Conservation (phyloP, 2,113 vertebrate species). For the Petromus typicus region DNA sequence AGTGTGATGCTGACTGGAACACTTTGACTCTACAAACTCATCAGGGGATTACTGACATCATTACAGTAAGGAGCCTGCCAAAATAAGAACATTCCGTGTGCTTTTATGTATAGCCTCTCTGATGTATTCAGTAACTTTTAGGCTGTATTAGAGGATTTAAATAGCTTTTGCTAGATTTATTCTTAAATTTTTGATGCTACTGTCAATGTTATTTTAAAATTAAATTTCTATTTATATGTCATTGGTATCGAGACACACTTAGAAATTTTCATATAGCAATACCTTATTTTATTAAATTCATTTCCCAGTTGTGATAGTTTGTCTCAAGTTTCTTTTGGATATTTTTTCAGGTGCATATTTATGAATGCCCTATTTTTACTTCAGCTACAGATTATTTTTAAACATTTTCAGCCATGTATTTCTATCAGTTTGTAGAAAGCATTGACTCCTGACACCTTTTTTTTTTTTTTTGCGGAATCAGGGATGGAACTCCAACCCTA, state of each 20-base stretch:
- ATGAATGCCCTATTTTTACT: conserved; percentile 36
- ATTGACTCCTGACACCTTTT: not conserved
- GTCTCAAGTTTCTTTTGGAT: not conserved
- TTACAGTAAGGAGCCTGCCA: not conserved
- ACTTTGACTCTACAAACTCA: not conserved
- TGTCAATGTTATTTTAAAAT: conserved; percentile 34
- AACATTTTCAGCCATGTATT: not conserved
- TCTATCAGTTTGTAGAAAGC: not conserved
- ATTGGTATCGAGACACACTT: not conserved
- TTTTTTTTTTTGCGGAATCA: too few relatives aligned
- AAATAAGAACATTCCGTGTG: not conserved
- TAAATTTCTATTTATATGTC: not conserved
- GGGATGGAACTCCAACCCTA: too few relatives aligned
- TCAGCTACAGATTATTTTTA: conserved; percentile 1
- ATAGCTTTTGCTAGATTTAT: not conserved
- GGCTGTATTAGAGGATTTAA: not conserved
- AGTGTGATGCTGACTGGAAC: not conserved
- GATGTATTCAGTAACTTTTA: not conserved
- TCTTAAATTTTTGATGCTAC: not conserved
- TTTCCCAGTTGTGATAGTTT: conserved; percentile 1
- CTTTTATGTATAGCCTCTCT: not conserved
- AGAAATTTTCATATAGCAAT: not conserved
- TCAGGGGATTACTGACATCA: not conserved
- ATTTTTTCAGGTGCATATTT: not conserved
- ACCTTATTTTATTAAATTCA: not conserved